phyloP scores from a whole-genome alignment of 2,888 invertebrate genomes.

The Strigamia crassipes region DNA sequence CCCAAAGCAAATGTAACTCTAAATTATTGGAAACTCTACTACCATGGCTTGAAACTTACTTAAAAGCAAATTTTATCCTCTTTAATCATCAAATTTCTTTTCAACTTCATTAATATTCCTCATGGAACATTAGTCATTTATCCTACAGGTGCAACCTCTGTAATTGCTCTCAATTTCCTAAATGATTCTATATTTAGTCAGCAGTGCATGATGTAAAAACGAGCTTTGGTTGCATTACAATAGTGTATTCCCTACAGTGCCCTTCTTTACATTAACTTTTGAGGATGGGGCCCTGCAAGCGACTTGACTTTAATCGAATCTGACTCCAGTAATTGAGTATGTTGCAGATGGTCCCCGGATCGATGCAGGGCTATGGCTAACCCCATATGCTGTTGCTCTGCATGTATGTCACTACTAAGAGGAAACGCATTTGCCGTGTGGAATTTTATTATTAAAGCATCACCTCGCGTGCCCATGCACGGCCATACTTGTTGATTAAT shows the following conservation, averaged over 20 bases:
- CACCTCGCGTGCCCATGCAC: conserved; percentile 44
- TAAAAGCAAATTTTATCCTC: neutral
- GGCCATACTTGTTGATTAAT: conserved; percentile 46
- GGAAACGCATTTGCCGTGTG: conserved; percentile 23
- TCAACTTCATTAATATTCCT: neutral
- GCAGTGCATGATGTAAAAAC: neutral
- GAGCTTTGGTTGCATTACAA: conserved; percentile 4
- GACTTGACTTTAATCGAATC: conserved; percentile 44
- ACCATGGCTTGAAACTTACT: neutral
- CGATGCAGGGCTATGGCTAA: conserved; percentile 5
- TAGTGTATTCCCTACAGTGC: conserved; percentile 3
- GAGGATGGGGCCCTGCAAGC: conserved; percentile 15
- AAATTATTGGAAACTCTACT: too few species aligned
- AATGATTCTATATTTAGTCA: neutral
- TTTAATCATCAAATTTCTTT: neutral
- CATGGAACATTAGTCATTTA: neutral
- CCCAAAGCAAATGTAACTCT: too few species aligned
- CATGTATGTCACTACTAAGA: conserved; percentile 23
- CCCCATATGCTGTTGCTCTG: conserved; percentile 31
- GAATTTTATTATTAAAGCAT: conserved; percentile 47
- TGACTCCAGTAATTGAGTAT: conserved; percentile 18
- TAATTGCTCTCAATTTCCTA: conserved; percentile 19
- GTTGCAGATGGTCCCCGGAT: conserved; percentile 45
- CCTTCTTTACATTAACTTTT: conserved; percentile 19
- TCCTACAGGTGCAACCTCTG: conserved; percentile 14